Percentiles rank a stretch among this genome's conserved stretches.
Conservation (phyloP, 2,113 vertebrate genomes). For the Pituophis catenifer region DNA sequence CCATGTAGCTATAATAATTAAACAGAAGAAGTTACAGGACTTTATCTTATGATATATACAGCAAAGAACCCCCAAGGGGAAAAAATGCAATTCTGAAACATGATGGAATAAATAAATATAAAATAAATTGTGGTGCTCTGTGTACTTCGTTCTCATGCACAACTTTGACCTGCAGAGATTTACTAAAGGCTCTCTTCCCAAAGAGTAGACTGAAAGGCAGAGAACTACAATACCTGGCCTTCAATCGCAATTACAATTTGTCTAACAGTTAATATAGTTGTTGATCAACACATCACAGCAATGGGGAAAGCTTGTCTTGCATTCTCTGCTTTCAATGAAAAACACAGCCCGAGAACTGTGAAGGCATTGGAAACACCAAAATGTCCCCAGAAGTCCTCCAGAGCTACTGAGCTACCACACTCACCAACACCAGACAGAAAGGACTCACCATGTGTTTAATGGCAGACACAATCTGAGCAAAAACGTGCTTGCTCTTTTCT, state of each 20-base stretch:
- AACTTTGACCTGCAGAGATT: neutral
- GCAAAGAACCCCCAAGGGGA: neutral
- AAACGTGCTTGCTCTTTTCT: conserved; percentile 85
- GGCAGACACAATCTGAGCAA: conserved; percentile 94
- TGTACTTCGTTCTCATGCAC: neutral
- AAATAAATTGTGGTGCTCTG: neutral
- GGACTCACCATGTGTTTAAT: conserved; percentile 94
- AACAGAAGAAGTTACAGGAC: neutral
- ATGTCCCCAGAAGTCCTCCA: neutral
- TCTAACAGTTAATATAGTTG: neutral
- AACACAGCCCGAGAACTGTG: neutral
- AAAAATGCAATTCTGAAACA: neutral
- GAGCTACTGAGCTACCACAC: neutral
- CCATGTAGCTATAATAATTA: neutral
- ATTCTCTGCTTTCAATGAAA: neutral
- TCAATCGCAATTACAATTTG: neutral
- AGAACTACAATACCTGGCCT: neutral
- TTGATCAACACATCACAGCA: neutral
- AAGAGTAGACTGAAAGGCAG: neutral
- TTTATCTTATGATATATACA: neutral
- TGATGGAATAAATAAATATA: neutral
- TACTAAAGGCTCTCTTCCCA: neutral
- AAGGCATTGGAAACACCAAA: neutral
- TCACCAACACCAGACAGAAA: neutral
- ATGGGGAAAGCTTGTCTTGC: neutral